Percentiles rank a stretch among this genome's conserved stretches.
Conservation (phyloP, 2,888 invertebrate species). For the Chalcosyrphus nemorum region DNA sequence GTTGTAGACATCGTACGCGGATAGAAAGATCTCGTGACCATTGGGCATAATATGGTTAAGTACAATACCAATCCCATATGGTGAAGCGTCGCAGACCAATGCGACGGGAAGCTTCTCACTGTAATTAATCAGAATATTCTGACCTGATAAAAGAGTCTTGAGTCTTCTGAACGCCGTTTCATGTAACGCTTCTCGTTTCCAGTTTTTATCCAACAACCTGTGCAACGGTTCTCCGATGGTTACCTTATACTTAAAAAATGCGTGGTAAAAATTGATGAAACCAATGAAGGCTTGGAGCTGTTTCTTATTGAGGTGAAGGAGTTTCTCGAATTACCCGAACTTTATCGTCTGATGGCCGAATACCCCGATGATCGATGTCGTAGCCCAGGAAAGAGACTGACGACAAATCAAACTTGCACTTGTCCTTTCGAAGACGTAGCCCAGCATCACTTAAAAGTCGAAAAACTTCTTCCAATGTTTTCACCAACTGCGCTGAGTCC, state of each 20-base stretch:
- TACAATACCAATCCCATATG: not conserved
- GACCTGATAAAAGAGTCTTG: not conserved
- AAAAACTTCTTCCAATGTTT: constrained; percentile 1
- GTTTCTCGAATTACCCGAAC: no score
- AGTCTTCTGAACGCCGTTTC: not conserved
- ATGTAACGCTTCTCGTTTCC: not conserved
- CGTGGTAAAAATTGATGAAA: no score
- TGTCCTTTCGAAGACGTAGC: not conserved
- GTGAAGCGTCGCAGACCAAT: not conserved
- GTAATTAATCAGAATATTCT: not conserved
- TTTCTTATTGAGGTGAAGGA: no score
- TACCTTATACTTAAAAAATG: no score
- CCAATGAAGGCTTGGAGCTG: no score
- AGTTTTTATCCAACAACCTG: no score
- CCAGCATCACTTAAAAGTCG: not conserved
- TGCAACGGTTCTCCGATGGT: no score
- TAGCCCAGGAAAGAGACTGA: not conserved
- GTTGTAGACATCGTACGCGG: not conserved
- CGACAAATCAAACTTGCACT: not conserved
- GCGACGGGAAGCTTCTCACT: not conserved
- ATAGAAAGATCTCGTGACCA: not conserved
- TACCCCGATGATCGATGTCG: not conserved
- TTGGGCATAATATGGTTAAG: not conserved
- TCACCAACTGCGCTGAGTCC: not conserved
- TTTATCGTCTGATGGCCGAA: not conserved